Evolutionary conservation across 2,113 vertebrate species (phyloP).

Genomic region (Corythoichthys haematopterus): DNA sequence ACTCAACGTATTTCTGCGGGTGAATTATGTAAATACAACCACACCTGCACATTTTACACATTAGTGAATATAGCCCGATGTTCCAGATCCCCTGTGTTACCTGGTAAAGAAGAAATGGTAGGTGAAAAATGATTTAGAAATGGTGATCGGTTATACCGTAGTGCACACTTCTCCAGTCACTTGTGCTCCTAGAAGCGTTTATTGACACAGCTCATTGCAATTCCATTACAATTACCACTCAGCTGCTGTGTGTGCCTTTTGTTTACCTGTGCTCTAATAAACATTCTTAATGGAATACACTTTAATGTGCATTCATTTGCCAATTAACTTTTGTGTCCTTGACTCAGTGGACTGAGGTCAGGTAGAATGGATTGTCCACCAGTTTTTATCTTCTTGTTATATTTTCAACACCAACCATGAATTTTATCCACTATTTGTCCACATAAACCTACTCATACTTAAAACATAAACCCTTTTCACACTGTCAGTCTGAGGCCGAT

Average conservation of each 20-base stretch:
- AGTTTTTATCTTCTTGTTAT: not conserved
- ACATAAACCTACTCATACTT: not conserved
- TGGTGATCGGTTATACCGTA: conserved; percentile 20
- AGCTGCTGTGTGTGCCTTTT: conserved; percentile 2
- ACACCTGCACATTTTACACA: too few relatives aligned
- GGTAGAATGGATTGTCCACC: not conserved
- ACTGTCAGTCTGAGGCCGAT: not conserved
- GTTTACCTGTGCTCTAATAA: conserved; percentile 7
- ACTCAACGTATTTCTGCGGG: too few relatives aligned
- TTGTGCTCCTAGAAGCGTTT: conserved; percentile 45
- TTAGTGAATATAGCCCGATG: not conserved
- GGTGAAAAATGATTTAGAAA: conserved; percentile 9
- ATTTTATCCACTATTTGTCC: not conserved
- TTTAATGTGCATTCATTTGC: too few relatives aligned
- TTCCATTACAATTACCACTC: conserved; percentile 55
- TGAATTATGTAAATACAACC: too few relatives aligned
- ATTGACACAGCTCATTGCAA: conserved; percentile 64
- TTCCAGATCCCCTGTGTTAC: conserved; percentile 23
- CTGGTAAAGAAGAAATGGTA: conserved; percentile 8
- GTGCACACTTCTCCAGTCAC: conserved; percentile 24
- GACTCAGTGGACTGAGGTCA: not conserved
- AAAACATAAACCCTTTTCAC: not conserved
- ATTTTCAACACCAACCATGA: not conserved
- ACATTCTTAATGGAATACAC: too few relatives aligned
- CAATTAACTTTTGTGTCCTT: not conserved